Base-by-base conservation (phyloP, 2,888 invertebrate genomes). In the Sipunculus nudus region DNA sequence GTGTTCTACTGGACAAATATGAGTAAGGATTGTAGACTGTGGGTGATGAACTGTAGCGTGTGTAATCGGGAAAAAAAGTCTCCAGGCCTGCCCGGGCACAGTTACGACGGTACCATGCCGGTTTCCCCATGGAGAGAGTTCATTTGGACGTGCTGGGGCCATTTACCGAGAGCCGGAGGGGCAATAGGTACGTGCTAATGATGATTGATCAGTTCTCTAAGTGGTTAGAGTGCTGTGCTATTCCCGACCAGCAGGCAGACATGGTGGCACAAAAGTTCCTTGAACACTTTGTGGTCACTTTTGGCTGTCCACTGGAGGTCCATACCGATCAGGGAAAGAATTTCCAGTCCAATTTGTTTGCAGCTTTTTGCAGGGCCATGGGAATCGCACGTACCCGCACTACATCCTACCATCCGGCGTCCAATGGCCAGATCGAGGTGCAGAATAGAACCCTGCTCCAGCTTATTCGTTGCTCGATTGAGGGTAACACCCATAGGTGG, bases 131-230 rank as follows among this genome's bases (percentile, higher is more conserved):
- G 4, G 48, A 31, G 29, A 4, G 32, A 10, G 19, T 48, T n/a
- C 48, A 48, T n/a, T n/a, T 31, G 6, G 48, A 48, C 19, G n/a
- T 48, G 31, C 48, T 48, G 29, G 48, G 48, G 4, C 48, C 48
- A 19, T 21, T 29, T 4, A 16, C n/a, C 4, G 25, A 3, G 3
- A 31, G 31, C 31, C 16, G 4, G n/a, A 16, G 5, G 19, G 32
- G 48, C 3, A 48, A 29, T 16, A 48, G 32, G 19, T 48, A 48
- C 19, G 32, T 48, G 3, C 48, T 48, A n/a, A 23, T 25, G 23
- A 48, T 48, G 5, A 21, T 47, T 25, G 47, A 47, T 26, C 28
- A 47, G 21, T 47, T 47, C 28, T 25, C 47, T 26, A 19, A 26
- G 31, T 48, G 48, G 48, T 21, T 48, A 21, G 31, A 48, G 19